These are phyloP conservation scores for Galerucella nymphaeae DNA, from an alignment of 2,888 invertebrate species.

Conservation along the genomic window DNA sequence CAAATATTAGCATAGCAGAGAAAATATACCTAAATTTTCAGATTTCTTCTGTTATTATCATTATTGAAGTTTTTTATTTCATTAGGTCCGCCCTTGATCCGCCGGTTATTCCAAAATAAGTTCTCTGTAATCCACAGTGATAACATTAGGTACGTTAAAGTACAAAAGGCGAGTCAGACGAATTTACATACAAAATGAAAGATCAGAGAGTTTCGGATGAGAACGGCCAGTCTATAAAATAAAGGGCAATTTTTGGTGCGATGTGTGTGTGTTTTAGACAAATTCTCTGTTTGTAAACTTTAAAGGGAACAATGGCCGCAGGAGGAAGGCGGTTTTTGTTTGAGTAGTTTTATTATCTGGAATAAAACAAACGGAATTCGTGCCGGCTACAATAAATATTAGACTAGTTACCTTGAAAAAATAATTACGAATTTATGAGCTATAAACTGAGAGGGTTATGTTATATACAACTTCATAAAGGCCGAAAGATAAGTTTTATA, in stretches of 20 bases:
- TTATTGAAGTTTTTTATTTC: neutral
- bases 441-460: neutral
- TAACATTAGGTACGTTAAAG: slow-evolving; percentile 11
- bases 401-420: slow-evolving; percentile 9
- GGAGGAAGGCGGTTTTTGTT: slow-evolving; percentile 19
- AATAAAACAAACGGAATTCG: slow-evolving; percentile 11
- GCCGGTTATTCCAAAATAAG: slow-evolving; percentile 23
- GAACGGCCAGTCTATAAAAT: slow-evolving; percentile 20
- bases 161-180: slow-evolving; percentile 1
- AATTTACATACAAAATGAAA: slow-evolving; percentile 28
- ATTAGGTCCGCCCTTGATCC: neutral
- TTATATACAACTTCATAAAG: neutral
- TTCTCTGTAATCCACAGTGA: slow-evolving; percentile 4
- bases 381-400: slow-evolving; percentile 3
- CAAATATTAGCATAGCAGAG: no score
- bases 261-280: slow-evolving; percentile 19
- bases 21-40: no score
- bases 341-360: slow-evolving; percentile 15
- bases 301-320: slow-evolving; percentile 16
- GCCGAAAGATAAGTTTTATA: neutral
- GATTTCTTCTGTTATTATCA: no score
- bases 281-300: slow-evolving; percentile 24
- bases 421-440: slow-evolving; percentile 7
- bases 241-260: slow-evolving; percentile 19
- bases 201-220: slow-evolving; percentile 11